Conservation (phyloP, 1,140 invertebrate species). For the Chionoecetes opilio region DNA sequence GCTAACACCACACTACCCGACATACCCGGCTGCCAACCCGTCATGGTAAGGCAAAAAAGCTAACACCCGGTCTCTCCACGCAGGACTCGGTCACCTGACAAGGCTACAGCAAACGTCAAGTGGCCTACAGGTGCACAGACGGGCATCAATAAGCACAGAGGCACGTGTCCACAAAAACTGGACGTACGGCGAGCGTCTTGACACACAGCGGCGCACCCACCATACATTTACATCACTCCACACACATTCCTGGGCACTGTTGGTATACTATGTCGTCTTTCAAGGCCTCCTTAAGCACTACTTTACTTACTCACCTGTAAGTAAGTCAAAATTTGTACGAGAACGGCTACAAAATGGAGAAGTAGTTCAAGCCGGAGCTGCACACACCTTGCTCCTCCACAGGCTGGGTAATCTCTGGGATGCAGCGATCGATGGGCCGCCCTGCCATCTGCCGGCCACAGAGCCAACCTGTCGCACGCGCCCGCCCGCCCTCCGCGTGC, state of each 20-base stretch:
- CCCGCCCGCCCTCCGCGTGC: constrained; percentile 48
- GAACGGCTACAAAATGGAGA: not conserved
- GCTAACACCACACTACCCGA: no score
- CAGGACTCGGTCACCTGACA: constrained; percentile 40
- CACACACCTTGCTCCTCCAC: not conserved
- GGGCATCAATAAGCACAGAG: constrained; percentile 40
- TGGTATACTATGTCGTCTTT: not conserved
- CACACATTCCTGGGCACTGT: not conserved
- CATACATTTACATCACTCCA: not conserved
- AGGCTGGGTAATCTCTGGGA: constrained; percentile 54
- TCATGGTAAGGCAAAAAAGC: not conserved
- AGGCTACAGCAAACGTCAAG: constrained; percentile 14
- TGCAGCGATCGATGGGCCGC: constrained; percentile 51
- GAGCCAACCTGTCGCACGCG: constrained; percentile 49
- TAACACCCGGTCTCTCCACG: not conserved
- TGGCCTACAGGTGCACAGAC: constrained; percentile 35
- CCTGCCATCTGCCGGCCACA: constrained; percentile 42
- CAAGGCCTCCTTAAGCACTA: not conserved
- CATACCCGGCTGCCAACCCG: no score
- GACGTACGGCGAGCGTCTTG: constrained; percentile 44
- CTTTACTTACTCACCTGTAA: constrained; percentile 25
- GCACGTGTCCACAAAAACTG: constrained; percentile 65
- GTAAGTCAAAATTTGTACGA: not conserved
- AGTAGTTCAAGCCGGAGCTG: not conserved
- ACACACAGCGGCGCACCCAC: constrained; percentile 54